Evolutionary conservation across 2,797 vertebrate genomes (phyloP).

Genomic region (Chelmon rostratus): DNA sequence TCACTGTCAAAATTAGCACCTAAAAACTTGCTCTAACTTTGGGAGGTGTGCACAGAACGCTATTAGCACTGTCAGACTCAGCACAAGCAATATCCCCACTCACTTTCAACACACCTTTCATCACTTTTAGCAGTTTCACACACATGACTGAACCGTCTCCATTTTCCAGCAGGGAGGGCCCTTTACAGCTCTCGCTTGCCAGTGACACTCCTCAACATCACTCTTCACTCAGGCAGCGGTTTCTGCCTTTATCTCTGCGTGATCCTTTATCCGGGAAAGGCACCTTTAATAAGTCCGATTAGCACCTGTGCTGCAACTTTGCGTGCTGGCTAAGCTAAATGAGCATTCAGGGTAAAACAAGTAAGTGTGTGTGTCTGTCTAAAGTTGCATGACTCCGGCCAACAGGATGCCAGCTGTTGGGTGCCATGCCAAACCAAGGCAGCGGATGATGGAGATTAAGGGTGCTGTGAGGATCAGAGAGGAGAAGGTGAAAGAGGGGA

Average conservation of each 20-base stretch:
- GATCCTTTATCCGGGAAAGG: constrained; percentile 45
- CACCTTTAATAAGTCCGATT: constrained; percentile 62
- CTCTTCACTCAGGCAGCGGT: constrained; percentile 9
- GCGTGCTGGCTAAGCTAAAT: constrained; percentile 67
- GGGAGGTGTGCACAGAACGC: constrained; percentile 10
- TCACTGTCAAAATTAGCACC: not conserved
- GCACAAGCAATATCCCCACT: not conserved
- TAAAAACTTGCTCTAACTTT: not conserved
- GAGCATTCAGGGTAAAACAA: constrained; percentile 42
- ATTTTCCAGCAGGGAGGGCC: not conserved
- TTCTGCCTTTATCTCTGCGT: constrained; percentile 40
- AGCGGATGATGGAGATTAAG: constrained; percentile 63
- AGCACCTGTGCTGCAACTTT: constrained; percentile 59
- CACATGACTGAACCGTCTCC: not conserved
- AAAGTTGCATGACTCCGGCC: constrained; percentile 40
- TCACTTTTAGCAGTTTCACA: constrained; percentile 25
- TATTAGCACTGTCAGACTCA: not conserved
- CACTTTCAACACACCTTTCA: constrained; percentile 39
- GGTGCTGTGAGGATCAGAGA: constrained; percentile 39
- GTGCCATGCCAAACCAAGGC: constrained; percentile 46
- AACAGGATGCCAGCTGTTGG: constrained; percentile 56
- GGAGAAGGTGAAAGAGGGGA: constrained; percentile 45
- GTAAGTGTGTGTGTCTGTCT: constrained; percentile 12
- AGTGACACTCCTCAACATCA: not conserved
- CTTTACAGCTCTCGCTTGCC: not conserved